A percentile compares a stretch with the other conserved stretches of the same genome.
phyloP scores from a whole-genome alignment of 2,113 vertebrate species.

The Serilophus lunatus region DNA sequence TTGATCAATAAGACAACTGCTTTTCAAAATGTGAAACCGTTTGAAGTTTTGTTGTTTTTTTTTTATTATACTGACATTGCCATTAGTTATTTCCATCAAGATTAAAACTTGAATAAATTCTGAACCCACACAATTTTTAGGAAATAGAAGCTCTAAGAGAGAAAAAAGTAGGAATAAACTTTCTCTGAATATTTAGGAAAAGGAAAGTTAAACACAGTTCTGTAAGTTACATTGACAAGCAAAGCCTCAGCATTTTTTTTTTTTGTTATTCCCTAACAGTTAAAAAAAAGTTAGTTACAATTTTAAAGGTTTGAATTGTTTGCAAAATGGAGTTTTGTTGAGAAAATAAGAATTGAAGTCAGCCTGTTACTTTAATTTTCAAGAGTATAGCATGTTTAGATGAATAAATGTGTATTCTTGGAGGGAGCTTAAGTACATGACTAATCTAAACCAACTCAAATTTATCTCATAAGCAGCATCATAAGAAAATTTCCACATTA shows the following conservation, averaged over 20 bases:
- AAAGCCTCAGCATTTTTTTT: neutral
- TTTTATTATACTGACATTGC: neutral
- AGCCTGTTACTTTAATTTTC: neutral
- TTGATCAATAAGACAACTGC: neutral
- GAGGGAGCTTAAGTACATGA: neutral
- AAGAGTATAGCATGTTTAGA: neutral
- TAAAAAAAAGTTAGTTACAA: neutral
- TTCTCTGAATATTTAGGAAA: neutral
- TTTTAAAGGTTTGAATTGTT: neutral
- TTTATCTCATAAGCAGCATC: neutral
- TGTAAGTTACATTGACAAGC: neutral
- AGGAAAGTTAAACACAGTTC: neutral
- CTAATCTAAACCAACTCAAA: neutral
- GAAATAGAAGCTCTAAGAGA: neutral
- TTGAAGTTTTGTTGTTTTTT: too few relatives aligned
- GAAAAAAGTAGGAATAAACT: neutral
- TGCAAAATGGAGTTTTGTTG: neutral
- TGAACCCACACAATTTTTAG: neutral
- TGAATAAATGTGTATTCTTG: neutral
- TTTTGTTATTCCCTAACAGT: neutral
- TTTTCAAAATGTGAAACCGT: too few relatives aligned
- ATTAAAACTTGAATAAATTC: slow-evolving; percentile 6
- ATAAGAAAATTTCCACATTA: neutral
- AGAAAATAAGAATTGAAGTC: neutral
- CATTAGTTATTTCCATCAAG: neutral